These are phyloP conservation scores for Oscheius sp. DNA, from an alignment of 2,888 invertebrate genomes.

Conservation along the genomic window DNA sequence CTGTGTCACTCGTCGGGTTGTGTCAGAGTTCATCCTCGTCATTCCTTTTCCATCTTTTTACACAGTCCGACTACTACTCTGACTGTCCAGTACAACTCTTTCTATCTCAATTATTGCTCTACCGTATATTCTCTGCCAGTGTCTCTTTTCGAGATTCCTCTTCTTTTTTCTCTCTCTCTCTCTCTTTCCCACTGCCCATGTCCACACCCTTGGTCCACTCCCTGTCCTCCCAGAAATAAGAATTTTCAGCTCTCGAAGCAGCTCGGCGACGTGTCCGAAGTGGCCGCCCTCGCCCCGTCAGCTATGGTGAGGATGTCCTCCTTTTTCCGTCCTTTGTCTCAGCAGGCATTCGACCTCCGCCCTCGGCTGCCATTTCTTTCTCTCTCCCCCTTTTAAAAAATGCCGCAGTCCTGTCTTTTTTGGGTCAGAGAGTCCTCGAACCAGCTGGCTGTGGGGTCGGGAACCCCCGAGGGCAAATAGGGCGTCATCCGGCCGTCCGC, in stretches of 20 bases:
- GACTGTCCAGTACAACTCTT: not conserved
- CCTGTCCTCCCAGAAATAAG: not conserved
- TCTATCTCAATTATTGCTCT: not conserved
- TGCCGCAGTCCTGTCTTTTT: slow-evolving; percentile 20
- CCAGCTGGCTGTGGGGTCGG: slow-evolving; percentile 4
- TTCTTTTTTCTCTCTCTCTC: not conserved
- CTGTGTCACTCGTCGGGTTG: too few relatives aligned
- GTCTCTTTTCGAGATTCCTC: not conserved
- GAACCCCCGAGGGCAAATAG: slow-evolving; percentile 34
- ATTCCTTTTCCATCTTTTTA: too few relatives aligned
- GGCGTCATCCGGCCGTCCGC: too few relatives aligned
- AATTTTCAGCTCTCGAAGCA: slow-evolving; percentile 5
- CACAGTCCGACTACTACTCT: too few relatives aligned
- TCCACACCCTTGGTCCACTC: not conserved
- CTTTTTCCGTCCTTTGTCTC: slow-evolving; percentile 22
- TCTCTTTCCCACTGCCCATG: slow-evolving; percentile 13
- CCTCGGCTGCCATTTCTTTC: slow-evolving; percentile 4
- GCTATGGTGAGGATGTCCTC: slow-evolving; percentile 13
- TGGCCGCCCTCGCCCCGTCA: slow-evolving; percentile 32
- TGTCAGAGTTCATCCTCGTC: too few relatives aligned
- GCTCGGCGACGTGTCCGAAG: slow-evolving; percentile 18
- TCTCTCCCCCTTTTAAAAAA: slow-evolving; percentile 18
- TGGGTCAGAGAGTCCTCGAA: slow-evolving; percentile 25
- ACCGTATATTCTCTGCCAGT: not conserved
- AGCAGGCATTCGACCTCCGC: not conserved